Base-by-base conservation (phyloP, 1,140 invertebrate genomes). In the Battus philenor region DNA sequence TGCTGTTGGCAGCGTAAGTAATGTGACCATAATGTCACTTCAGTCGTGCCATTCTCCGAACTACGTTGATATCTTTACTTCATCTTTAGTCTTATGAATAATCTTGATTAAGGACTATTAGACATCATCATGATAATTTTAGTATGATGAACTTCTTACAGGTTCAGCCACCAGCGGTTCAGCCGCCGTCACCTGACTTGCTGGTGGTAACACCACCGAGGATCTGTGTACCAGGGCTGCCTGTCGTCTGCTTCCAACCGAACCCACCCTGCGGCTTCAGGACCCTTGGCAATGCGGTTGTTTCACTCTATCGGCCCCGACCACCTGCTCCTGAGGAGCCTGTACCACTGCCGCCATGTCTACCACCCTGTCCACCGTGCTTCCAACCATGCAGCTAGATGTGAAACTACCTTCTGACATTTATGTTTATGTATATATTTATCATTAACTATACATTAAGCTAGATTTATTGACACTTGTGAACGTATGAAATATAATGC, bases 211-310 rank as follows among this genome's bases (percentile, higher is more conserved):
- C 38, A 4, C 69, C 72, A 0, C 66, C 69, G 2, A 68, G 47
- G 50, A 71, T 79, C 12, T 13, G 59, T n/a, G 59, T 76, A 0
- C 64, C 68, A 0, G 62, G 62, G 9, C 47, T 72, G 1, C 72
- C 75, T 0, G 69, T 60, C 15, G 58, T 79, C 33, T 58, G 50
- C 47, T 79, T 74, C 62, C 47, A 49, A 11, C 69, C 75, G 0
- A 63, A 66, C 33, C 60, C 68, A 0, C 56, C 69, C 8, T 36
- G 41, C 1, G 5, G 18, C 34, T 71, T 73, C 55, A 54, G 61
- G n/a, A 67, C 65, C 0, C 15, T 38, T 0, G 71, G 71, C 4
- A 49, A 50, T 5, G 68, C 63, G 1, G n/a, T 20, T 1, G 33
- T 68, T 12, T 49, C 18, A 2, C 13, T 54, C 1, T 54, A 46